These are phyloP conservation scores for Saturnia japonica DNA, from an alignment of 2,888 invertebrate genomes.

Conservation along the genomic window DNA sequence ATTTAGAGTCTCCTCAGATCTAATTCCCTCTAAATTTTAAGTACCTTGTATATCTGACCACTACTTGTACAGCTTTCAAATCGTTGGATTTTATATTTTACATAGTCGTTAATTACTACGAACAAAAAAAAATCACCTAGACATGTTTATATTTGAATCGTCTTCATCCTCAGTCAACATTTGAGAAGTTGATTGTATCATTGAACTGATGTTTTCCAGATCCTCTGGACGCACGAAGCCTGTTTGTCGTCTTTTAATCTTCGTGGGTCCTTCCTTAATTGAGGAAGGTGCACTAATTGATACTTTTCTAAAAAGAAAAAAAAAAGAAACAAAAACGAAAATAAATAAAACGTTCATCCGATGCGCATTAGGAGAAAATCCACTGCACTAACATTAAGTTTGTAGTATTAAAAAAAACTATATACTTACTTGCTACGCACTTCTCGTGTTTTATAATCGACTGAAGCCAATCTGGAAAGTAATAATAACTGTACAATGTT, in stretches of 20 bases:
- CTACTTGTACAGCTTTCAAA: not conserved
- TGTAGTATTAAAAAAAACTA: constrained; percentile 19
- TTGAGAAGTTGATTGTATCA: constrained; percentile 15
- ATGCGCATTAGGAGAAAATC: not conserved
- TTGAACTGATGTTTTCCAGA: constrained; percentile 39
- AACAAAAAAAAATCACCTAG: constrained; percentile 18
- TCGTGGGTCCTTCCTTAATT: constrained; percentile 30
- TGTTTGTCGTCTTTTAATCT: constrained; percentile 59
- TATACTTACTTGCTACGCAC: constrained; percentile 44
- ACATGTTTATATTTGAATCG: constrained; percentile 9
- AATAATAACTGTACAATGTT: constrained; percentile 17
- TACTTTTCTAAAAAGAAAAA: constrained; percentile 54
- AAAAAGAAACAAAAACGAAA: constrained; percentile 25
- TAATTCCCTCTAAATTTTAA: no score
- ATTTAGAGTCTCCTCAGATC: no score
- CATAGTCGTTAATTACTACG: not conserved
- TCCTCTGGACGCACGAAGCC: constrained; percentile 52
- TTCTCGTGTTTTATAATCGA: constrained; percentile 32
- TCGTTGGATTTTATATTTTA: not conserved
- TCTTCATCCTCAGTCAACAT: constrained; percentile 18
- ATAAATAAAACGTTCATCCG: not conserved
- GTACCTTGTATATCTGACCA: no score
- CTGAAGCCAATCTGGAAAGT: constrained; percentile 44
- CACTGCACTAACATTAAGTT: not conserved
- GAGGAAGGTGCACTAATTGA: constrained; percentile 43